Base-by-base conservation (phyloP, 2,888 invertebrate species). In the Rhodophaea formosa region DNA sequence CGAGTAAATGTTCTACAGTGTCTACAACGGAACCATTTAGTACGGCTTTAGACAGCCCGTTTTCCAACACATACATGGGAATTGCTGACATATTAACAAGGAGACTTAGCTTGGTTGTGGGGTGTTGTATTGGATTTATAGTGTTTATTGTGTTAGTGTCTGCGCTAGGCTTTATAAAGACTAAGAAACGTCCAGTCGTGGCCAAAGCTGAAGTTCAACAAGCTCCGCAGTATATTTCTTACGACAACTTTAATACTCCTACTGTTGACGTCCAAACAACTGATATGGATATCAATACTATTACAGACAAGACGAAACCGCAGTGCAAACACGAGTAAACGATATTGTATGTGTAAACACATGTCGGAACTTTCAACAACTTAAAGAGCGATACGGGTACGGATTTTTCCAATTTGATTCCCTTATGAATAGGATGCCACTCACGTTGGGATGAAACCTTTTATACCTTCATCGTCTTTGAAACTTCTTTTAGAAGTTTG, bases 121-220 rank as follows among this genome's bases (percentile, higher is more conserved):
- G 97, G 55, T 95, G 96, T 79, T 96, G 96, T 76, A 94, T 97
- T 92, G 97, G 97, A 56, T 95, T 96, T 74, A 93, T 97, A 62
- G 96, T 97, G 53, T 97, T 97, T 77, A 93, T 97, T 56, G 94
- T 96, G 29, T 92, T 97, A 73, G 95, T 97, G 58, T 96, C 96
- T n/a, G 94, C 95, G 49, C 92, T 97, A 64, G 96, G 96, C 29
- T 97, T 96, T 79, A 93, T 97, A 63, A 97, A 97, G 84, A 93
- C 96, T 63, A 96, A 97, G 84, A 96, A 97, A 83, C 94, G 97
- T 74, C 92, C 96, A 65, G 94, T 94, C 63, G 94, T 94, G 23
- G 93, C 94, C 8, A 96, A 97, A 84, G 87, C 95, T 57, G 94
- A 95, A 59, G 79, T 79, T 1, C 95, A 94, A 65, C 92, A 95